phyloP scores from a whole-genome alignment of 2,797 vertebrate species.

The Sebastes steindachneri region DNA sequence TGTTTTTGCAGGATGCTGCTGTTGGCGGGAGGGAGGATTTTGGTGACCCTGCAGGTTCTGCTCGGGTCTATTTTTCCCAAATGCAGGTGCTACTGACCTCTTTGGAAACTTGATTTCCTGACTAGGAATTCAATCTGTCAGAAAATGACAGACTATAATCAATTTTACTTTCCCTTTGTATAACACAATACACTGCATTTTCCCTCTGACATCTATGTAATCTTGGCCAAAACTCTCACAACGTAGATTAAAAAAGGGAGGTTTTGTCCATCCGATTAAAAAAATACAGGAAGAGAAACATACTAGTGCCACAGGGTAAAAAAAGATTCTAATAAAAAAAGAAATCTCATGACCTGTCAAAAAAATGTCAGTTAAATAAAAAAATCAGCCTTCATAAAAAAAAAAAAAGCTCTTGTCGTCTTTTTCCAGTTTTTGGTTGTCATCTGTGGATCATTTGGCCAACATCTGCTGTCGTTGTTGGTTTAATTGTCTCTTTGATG shows the following conservation, averaged over 20 bases:
- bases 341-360: slow-evolving; percentile 15
- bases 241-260: not conserved
- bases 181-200: not conserved
- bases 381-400: slow-evolving; percentile 3
- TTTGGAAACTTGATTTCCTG: not conserved
- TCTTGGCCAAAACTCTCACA: not conserved
- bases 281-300: not conserved
- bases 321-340: not conserved
- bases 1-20: not conserved
- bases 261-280: not conserved
- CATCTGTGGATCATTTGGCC: not conserved
- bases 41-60: not conserved
- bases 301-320: slow-evolving; percentile 20
- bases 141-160: not conserved
- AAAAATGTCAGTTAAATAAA: slow-evolving; percentile 42
- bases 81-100: slow-evolving; percentile 7
- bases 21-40: not conserved
- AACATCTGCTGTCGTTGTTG: not conserved
- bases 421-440: slow-evolving; percentile 44
- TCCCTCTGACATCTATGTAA: not conserved
- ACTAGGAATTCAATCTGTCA: not conserved
- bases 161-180: not conserved
- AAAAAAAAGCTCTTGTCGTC: not conserved
- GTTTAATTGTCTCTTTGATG: not conserved
- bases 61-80: not conserved